Percentiles rank a stretch among this genome's conserved stretches.
phyloP scores from a whole-genome alignment of 2,888 invertebrate species.

The Rhodophaea formosa region DNA sequence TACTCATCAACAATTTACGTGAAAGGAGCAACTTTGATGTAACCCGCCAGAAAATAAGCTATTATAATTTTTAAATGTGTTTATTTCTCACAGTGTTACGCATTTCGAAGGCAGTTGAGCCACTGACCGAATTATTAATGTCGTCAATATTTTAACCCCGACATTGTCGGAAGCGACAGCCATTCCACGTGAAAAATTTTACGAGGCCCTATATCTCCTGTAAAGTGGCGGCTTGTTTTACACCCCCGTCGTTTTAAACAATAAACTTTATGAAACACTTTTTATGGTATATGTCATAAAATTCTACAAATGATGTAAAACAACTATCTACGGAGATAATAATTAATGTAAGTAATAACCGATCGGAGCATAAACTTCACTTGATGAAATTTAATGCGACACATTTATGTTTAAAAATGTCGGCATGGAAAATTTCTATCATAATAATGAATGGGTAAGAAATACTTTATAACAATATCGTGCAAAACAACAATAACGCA shows the following conservation, averaged over 20 bases:
- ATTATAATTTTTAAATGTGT: neutral
- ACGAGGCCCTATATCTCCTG: slow-evolving; percentile 30
- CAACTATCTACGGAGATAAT: slow-evolving; percentile 25
- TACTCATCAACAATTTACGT: neutral
- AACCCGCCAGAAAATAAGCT: neutral
- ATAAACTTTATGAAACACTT: slow-evolving; percentile 35
- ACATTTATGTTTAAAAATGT: slow-evolving; percentile 12
- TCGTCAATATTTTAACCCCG: slow-evolving; percentile 21
- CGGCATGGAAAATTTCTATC: slow-evolving; percentile 30
- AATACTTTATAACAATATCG: slow-evolving; percentile 27
- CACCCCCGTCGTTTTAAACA: slow-evolving; percentile 33
- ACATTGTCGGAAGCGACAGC: slow-evolving; percentile 26
- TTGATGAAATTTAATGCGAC: neutral
- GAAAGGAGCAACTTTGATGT: neutral
- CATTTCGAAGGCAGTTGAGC: slow-evolving; percentile 6
- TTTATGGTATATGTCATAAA: slow-evolving; percentile 26
- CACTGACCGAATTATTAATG: slow-evolving; percentile 15
- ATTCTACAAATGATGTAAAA: slow-evolving; percentile 23
- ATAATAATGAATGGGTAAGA: slow-evolving; percentile 27
- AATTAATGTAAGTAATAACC: slow-evolving; percentile 9
- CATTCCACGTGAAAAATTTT: slow-evolving; percentile 32
- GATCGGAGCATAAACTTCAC: neutral
- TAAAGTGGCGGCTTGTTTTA: slow-evolving; percentile 26
- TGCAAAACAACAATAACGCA: slow-evolving; percentile 37
- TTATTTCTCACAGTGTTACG: slow-evolving; percentile 1